Evolutionary conservation across 2,888 invertebrate genomes (phyloP).

Genomic region (Hypomecis punctinalis): DNA sequence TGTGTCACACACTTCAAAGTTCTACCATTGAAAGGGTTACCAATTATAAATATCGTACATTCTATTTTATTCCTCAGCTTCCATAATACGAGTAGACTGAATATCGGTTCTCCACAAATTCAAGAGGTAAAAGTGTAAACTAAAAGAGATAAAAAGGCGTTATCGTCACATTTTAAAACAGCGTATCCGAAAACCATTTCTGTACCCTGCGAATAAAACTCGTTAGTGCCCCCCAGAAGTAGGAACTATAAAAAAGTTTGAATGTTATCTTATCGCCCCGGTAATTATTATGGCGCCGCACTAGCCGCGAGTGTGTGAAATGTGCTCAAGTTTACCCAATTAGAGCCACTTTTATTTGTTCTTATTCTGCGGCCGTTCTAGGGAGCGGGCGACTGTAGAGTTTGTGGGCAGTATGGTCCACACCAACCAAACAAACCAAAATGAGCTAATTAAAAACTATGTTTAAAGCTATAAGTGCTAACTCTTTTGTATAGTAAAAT

Average conservation of each 20-base stretch:
- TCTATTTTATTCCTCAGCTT: too few relatives aligned
- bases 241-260: constrained; percentile 16
- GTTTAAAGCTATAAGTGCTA: too few relatives aligned
- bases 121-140: too few relatives aligned
- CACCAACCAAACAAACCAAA: background rate
- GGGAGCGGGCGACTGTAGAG: constrained; percentile 9
- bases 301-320: constrained; percentile 42
- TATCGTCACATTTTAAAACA: too few relatives aligned
- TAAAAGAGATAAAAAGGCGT: too few relatives aligned
- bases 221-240: background rate
- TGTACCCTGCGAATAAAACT: constrained; percentile 1
- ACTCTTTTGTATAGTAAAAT: too few relatives aligned
- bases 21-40: too few relatives aligned
- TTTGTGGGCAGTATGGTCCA: constrained; percentile 9
- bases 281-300: constrained; percentile 39
- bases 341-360: constrained; percentile 52
- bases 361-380: constrained; percentile 55
- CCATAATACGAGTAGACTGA: too few relatives aligned
- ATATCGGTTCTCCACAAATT: too few relatives aligned
- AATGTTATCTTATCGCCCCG: constrained; percentile 23
- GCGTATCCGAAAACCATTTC: constrained; percentile 7
- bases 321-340: constrained; percentile 45
- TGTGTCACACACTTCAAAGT: too few relatives aligned
- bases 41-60: too few relatives aligned
- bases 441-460: background rate